A percentile compares a stretch with the other conserved stretches of the same genome.
phyloP scores from a whole-genome alignment of 2,113 vertebrate genomes.

The Sinosuthora webbiana region DNA sequence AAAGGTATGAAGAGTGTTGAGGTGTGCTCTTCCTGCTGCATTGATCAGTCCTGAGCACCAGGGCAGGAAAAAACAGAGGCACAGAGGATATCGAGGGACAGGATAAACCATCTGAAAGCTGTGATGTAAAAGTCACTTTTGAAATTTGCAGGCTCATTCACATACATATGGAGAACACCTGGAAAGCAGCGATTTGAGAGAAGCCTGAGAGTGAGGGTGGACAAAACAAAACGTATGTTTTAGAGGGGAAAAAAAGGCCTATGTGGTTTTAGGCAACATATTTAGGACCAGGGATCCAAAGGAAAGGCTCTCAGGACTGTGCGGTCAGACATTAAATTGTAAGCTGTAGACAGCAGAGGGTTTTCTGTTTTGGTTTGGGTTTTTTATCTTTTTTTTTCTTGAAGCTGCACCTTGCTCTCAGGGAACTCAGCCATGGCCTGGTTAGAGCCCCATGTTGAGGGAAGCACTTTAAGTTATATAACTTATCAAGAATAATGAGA shows the following conservation, averaged over 20 bases:
- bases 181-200: neutral
- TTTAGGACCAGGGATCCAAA: slow-evolving; percentile 22
- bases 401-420: slow-evolving; percentile 56
- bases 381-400: neutral
- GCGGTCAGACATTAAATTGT: slow-evolving; percentile 52
- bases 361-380: neutral
- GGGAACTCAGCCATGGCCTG: neutral
- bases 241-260: neutral
- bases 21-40: neutral
- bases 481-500: neutral
- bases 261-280: slow-evolving; percentile 49
- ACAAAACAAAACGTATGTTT: neutral
- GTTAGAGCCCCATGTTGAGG: neutral
- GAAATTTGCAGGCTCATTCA: neutral
- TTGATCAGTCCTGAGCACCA: neutral
- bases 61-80: neutral
- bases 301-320: neutral
- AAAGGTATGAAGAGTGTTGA: accelerated
- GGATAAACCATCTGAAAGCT: neutral
- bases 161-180: slow-evolving; percentile 15
- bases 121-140: neutral
- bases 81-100: neutral
- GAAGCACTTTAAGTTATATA: neutral
- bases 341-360: slow-evolving; percentile 16
- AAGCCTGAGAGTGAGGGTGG: neutral